Conservation (phyloP, 1,140 invertebrate genomes). For the Caenorhabditis briggsae region DNA sequence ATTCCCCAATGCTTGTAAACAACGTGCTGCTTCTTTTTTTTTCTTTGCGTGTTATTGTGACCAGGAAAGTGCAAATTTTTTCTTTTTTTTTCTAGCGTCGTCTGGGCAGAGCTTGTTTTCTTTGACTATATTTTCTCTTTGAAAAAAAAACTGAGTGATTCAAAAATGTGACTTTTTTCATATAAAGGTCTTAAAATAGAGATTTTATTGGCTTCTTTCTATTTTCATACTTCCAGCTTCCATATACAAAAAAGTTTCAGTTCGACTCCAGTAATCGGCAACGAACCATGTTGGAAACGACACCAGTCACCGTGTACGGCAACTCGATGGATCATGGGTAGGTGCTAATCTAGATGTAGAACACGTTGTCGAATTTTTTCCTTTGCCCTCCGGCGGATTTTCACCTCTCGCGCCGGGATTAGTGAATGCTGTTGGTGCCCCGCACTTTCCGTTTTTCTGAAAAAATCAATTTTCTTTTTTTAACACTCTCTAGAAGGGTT, state of each 20-base stretch:
- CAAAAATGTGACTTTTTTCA: too few species aligned
- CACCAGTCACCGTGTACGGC: constrained; percentile 35
- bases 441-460: constrained; percentile 21
- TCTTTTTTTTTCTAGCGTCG: neutral
- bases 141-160: neutral
- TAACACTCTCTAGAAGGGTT: neutral
- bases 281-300: constrained; percentile 44
- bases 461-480: neutral
- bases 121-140: neutral
- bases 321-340: constrained; percentile 50
- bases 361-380: neutral
- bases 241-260: too few species aligned
- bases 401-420: neutral
- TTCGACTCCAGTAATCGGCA: constrained; percentile 13
- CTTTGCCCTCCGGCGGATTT: constrained; percentile 40
- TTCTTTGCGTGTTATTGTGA: constrained; percentile 8
- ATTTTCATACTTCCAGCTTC: too few species aligned
- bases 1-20: neutral
- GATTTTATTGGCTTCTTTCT: too few species aligned
- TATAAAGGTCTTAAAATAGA: too few species aligned
- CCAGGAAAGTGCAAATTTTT: constrained; percentile 24
- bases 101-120: constrained; percentile 1
- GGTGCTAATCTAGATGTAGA: constrained; percentile 38
- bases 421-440: neutral
- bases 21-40: constrained; percentile 34